These are phyloP conservation scores for Luffia ferchaultella DNA, from an alignment of 2,888 invertebrate species.

Conservation along the genomic window DNA sequence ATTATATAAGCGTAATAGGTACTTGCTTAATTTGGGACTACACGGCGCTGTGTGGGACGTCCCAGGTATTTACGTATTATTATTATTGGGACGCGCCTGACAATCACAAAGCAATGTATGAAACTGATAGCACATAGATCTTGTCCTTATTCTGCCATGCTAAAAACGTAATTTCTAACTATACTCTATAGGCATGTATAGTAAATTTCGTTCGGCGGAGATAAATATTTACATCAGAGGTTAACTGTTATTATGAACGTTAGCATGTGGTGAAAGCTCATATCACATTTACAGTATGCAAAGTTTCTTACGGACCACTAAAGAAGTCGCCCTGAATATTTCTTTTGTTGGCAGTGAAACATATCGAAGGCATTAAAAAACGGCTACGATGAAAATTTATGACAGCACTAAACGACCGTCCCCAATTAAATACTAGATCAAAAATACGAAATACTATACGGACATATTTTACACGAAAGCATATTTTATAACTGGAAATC, in stretches of 20 bases:
- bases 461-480: background rate
- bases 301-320: background rate
- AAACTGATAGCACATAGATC: too few relatives aligned
- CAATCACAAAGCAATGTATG: too few relatives aligned
- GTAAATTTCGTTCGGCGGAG: background rate
- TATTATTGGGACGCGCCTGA: too few relatives aligned
- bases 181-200: background rate
- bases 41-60: too few relatives aligned
- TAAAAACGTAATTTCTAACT: too few relatives aligned
- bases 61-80: too few relatives aligned
- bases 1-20: too few relatives aligned
- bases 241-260: background rate
- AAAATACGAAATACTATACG: background rate
- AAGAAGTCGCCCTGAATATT: background rate
- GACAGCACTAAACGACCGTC: background rate
- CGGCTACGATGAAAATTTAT: background rate
- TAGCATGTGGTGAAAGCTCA: background rate
- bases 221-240: background rate
- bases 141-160: too few relatives aligned
- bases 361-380: background rate
- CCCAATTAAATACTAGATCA: background rate
- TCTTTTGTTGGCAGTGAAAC: background rate
- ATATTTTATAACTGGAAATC: background rate
- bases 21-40: too few relatives aligned
- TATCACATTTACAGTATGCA: background rate